Percentiles rank a stretch among this genome's conserved stretches.
phyloP scores from a whole-genome alignment of 2,888 invertebrate genomes.

The Melanophora roralis region DNA sequence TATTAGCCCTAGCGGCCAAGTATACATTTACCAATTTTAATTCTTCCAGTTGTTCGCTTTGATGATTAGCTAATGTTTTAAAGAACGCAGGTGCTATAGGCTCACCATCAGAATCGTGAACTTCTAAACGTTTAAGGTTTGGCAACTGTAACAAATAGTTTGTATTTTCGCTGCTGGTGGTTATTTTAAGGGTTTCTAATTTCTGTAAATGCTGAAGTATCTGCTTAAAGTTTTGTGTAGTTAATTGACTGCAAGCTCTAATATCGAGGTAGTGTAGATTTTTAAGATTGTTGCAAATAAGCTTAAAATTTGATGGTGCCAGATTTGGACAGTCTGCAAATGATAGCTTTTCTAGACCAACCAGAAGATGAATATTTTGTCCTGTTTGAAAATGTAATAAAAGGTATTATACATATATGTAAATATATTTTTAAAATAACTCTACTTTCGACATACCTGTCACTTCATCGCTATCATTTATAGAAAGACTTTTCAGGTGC shows the following conservation, averaged over 20 bases:
- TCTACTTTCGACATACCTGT: conserved; percentile 8
- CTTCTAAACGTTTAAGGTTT: conserved; percentile 12
- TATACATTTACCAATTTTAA: not conserved
- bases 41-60: conserved; percentile 16
- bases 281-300: conserved; percentile 27
- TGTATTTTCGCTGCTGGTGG: not conserved
- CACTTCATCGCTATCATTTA: not conserved
- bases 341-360: not conserved
- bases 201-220: conserved; percentile 9
- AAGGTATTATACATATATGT: not conserved
- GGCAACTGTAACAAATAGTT: conserved; percentile 9
- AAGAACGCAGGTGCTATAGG: not conserved
- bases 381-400: not conserved
- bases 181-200: conserved; percentile 17
- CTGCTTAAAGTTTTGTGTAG: not conserved
- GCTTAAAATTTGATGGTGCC: not conserved
- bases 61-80: not conserved
- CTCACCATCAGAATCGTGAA: not conserved
- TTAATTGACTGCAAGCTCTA: not conserved
- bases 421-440: not conserved
- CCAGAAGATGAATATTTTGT: not conserved
- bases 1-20: not conserved
- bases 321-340: not conserved
- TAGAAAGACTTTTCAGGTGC: conserved; percentile 21
- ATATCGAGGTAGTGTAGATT: conserved; percentile 19